Conservation (phyloP, 2,888 invertebrate species). For the Drosophila cognata region DNA sequence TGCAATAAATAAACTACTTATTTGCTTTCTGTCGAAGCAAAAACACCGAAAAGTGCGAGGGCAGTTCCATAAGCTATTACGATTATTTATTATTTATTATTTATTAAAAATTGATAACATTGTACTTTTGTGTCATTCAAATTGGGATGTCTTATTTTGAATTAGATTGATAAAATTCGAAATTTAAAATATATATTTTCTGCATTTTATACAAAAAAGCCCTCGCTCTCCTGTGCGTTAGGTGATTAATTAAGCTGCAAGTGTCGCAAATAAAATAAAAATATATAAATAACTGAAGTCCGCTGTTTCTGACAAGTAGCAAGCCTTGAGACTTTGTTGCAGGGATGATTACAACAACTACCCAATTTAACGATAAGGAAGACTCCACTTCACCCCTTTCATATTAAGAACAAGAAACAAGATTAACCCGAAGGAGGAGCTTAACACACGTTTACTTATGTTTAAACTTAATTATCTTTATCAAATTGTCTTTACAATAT, state of each 20-base stretch:
- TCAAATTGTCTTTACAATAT: background rate
- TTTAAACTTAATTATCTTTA: background rate
- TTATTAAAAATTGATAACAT: background rate
- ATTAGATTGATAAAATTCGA: background rate
- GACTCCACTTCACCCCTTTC: background rate
- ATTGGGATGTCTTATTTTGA: background rate
- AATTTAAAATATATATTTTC: background rate
- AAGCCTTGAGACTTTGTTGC: background rate
- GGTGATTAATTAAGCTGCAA: constrained; percentile 67
- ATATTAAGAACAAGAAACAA: background rate
- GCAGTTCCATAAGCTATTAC: background rate
- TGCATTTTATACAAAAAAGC: background rate
- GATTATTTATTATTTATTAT: too few relatives aligned
- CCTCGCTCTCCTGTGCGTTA: constrained; percentile 21
- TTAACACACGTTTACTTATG: background rate
- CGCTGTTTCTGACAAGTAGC: constrained; percentile 62
- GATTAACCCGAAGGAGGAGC: background rate
- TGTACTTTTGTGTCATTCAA: background rate
- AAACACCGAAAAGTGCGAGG: constrained; percentile 18
- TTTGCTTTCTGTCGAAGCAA: constrained; percentile 35
- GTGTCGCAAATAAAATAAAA: constrained; percentile 27
- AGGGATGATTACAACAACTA: background rate
- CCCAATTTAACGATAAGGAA: background rate
- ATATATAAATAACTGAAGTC: constrained; percentile 32
- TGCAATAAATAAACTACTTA: constrained; percentile 53